Base-by-base conservation (phyloP, 35 echinoderm and acorn worm species). In the Apostichopus californicus region DNA sequence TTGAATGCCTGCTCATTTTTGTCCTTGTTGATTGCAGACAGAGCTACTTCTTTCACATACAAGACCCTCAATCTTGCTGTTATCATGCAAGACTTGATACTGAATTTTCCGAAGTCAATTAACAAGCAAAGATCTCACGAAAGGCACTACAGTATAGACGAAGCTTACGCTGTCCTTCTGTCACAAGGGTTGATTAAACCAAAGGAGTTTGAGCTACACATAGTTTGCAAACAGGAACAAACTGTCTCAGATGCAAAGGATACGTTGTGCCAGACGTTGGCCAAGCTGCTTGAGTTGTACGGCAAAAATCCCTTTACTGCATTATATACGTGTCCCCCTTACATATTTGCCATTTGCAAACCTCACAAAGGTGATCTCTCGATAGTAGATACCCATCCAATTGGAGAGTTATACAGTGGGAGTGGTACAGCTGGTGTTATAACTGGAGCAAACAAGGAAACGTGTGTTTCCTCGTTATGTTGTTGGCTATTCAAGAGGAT, bases 1-100 rank as follows among this genome's bases (percentile, higher is more conserved):
- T 53, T 80, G 23, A 80, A 80, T 80, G 78, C 78, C 12, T 80
- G 78, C 53, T 80, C 78, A 25, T 80, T 80, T 53, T 80, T 80
- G 78, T 80, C 23, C 53, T 12, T 80, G 4, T 11, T 80, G 10
- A 11, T 80, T 24, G 78, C 78, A 80, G 78, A 80, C 53, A 80
- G 28, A 80, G 53, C 53, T 12, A 80, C 53, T 24, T 12, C 23
- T 46, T 80, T 34, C 5, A 12, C 17, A 80, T 1, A 80, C 28
- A 8, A 80, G 78, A 53, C 11, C 12, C 23, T 26, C 6, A 80
- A 80, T 26, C 78, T 80, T 26, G 26, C 23, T 26, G 20, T 4
- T 53, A 80, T 80, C 78, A 80, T 24, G 24, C 78, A 80, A 28
- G 78, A 80, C 78, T 46, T 28, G 6, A 80, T 80, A 46, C 24